Evolutionary conservation across 1,140 invertebrate genomes (phyloP).

Genomic region (Bombus confusus): DNA sequence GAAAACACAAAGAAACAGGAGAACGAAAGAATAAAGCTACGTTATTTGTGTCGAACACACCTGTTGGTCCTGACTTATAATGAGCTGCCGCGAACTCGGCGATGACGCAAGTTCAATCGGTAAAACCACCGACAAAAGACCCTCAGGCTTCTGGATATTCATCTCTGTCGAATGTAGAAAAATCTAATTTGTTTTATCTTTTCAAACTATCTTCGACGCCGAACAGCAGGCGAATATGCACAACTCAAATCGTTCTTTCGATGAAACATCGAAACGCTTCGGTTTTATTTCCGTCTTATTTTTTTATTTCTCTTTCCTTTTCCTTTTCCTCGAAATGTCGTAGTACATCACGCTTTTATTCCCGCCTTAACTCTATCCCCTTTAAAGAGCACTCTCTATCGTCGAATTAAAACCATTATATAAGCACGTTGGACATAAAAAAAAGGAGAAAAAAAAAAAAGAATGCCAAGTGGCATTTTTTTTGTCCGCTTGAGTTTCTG

Average conservation of each 20-base stretch:
- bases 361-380: no score
- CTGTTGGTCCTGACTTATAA: constrained; percentile 74
- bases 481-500: neutral
- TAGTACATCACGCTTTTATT: neutral
- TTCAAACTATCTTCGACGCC: neutral
- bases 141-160: constrained; percentile 70
- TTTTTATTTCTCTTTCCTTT: neutral
- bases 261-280: neutral
- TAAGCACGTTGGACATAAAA: neutral
- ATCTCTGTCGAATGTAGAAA: constrained; percentile 47
- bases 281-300: neutral
- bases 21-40: constrained; percentile 31
- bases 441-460: neutral
- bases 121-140: constrained; percentile 68
- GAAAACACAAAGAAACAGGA: neutral
- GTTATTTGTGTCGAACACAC: constrained; percentile 54
- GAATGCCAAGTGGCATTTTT: neutral
- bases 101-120: constrained; percentile 67
- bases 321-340: no score
- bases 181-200: constrained; percentile 5
- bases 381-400: no score
- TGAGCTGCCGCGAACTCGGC: constrained; percentile 68
- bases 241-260: no score
- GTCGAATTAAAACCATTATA: neutral
- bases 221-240: neutral